Percentiles rank a stretch among this genome's conserved stretches.
phyloP scores from a whole-genome alignment of 2,888 invertebrate genomes.

The Gnatocerus cornutus region DNA sequence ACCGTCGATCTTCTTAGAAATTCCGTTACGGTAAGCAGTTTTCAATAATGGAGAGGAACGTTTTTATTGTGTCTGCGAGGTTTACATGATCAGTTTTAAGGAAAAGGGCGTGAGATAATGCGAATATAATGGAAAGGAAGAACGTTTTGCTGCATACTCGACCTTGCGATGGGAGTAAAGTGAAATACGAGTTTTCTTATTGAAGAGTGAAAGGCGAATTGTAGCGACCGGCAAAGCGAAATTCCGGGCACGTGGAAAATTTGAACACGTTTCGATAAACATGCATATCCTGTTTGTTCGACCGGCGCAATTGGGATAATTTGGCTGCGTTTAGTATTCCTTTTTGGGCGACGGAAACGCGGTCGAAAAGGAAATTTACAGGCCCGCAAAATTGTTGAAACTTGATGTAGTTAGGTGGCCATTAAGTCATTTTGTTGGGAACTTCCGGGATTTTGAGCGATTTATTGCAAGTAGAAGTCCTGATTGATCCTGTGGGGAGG shows the following conservation, averaged over 20 bases:
- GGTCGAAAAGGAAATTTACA: too few relatives aligned
- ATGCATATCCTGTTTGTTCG: conserved; percentile 4
- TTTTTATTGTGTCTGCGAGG: conserved; percentile 32
- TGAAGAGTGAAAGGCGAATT: neutral
- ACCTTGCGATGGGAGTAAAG: conserved; percentile 8
- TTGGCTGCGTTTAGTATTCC: neutral
- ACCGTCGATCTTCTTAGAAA: conserved; percentile 14
- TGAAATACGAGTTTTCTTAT: neutral
- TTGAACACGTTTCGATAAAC: neutral
- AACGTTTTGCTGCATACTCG: conserved; percentile 4
- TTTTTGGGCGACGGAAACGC: too few relatives aligned
- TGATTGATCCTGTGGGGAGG: too few relatives aligned
- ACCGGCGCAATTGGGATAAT: neutral
- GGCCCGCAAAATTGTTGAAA: too few relatives aligned
- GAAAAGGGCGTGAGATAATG: conserved; percentile 21
- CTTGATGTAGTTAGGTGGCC: too few relatives aligned
- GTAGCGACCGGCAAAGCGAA: neutral
- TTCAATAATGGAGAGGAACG: conserved; percentile 17
- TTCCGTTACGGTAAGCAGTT: conserved; percentile 31
- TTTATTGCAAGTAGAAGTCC: too few relatives aligned
- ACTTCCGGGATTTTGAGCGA: too few relatives aligned
- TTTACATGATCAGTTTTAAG: conserved; percentile 29
- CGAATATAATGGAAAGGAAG: conserved; percentile 14
- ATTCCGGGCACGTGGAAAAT: neutral
- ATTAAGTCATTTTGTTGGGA: too few relatives aligned